Conservation (phyloP, 2,888 invertebrate species). For the Cryptocephalus primarius region DNA sequence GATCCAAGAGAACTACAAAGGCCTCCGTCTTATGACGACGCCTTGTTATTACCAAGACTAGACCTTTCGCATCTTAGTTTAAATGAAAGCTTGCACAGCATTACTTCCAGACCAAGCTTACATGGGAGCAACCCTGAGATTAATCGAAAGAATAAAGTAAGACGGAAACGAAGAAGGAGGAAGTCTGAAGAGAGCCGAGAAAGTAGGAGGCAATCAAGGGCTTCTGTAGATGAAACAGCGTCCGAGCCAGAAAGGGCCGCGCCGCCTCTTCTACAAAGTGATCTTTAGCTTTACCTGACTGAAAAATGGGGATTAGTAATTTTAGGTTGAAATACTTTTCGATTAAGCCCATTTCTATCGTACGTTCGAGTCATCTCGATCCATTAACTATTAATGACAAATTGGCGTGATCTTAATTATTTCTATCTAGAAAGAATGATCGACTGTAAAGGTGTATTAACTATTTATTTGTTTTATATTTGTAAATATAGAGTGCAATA, state of each 20-base stretch:
- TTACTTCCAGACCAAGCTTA: slow-evolving; percentile 22
- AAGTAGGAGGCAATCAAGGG: slow-evolving; percentile 18
- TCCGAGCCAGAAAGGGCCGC: slow-evolving; percentile 10
- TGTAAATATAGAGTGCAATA: too few species aligned
- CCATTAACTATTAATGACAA: too few species aligned
- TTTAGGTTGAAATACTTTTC: too few species aligned
- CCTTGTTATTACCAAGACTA: slow-evolving; percentile 60
- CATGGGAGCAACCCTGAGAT: slow-evolving; percentile 25
- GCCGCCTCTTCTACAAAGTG: slow-evolving; percentile 24
- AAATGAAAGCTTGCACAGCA: slow-evolving; percentile 29
- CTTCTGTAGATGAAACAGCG: slow-evolving; percentile 15
- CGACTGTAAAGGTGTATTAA: too few species aligned
- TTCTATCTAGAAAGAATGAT: too few species aligned
- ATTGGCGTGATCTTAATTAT: too few species aligned
- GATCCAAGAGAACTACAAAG: slow-evolving; percentile 57
- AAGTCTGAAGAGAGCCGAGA: slow-evolving; percentile 21
- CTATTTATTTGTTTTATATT: too few species aligned
- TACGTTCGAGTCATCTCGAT: too few species aligned
- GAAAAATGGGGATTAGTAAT: too few species aligned
- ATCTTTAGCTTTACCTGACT: slow-evolving; percentile 17
- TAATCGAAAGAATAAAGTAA: slow-evolving; percentile 20
- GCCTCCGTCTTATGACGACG: slow-evolving; percentile 69
- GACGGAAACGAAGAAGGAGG: slow-evolving; percentile 23
- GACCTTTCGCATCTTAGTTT: slow-evolving; percentile 46
- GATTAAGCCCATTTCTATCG: too few species aligned